A percentile compares a stretch with the other conserved stretches of the same genome.
Evolutionary conservation across 2,888 invertebrate species (phyloP).

Genomic region (Plutella xylostella): DNA sequence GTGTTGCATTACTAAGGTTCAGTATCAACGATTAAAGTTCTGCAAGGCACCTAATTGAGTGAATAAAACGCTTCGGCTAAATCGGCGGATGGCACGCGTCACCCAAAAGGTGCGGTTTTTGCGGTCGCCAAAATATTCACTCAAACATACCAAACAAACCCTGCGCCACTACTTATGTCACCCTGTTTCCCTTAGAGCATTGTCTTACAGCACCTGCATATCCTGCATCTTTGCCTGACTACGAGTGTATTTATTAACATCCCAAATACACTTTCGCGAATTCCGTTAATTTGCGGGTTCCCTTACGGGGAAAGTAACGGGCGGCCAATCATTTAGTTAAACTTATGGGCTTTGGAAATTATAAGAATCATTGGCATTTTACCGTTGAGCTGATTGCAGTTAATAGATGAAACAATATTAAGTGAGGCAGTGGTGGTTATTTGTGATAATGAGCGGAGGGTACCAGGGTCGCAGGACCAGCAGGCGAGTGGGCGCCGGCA

Average conservation of each 20-base stretch:
- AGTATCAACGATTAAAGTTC: no score
- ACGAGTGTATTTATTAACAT: background rate
- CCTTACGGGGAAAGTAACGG: constrained; percentile 2
- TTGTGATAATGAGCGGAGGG: constrained; percentile 5
- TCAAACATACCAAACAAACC: constrained; percentile 35
- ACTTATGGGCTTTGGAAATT: constrained; percentile 4
- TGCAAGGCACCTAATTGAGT: no score
- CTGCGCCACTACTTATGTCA: constrained; percentile 38
- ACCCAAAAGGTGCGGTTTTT: constrained; percentile 53
- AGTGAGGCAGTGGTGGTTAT: constrained; percentile 6
- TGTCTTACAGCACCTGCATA: background rate
- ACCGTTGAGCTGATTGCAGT: constrained; percentile 17
- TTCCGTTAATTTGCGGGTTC: background rate
- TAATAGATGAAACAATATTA: constrained; percentile 9
- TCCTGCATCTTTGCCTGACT: background rate
- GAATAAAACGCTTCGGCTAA: background rate
- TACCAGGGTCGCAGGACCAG: background rate
- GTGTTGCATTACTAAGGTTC: no score
- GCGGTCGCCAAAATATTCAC: constrained; percentile 50
- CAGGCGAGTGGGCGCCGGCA: constrained; percentile 20
- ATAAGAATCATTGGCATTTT: constrained; percentile 13
- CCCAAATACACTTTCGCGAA: background rate
- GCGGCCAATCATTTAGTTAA: background rate
- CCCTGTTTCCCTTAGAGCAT: constrained; percentile 18
- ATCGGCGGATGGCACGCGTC: constrained; percentile 31